Base-by-base conservation (phyloP, 2,113 vertebrate genomes). In the Mastomys natalensis region DNA sequence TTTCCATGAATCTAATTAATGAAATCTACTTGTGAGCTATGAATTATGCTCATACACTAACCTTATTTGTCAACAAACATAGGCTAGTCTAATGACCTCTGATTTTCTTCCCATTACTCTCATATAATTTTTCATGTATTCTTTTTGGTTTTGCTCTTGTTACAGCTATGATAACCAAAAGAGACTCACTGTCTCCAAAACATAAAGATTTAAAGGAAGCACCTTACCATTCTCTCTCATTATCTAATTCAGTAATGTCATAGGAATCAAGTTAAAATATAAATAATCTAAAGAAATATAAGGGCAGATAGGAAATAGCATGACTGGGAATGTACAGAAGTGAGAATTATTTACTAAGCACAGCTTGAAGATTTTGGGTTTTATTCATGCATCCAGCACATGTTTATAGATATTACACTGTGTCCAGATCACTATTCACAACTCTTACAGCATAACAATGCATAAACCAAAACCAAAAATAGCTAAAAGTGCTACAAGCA, bases 251-350 rank as follows among this genome's bases (percentile, higher is more conserved):
- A 94, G 10, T 70, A 62, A 15, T 19, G 10, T 80, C 17, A 78
- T n/a, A 58, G 21, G 10, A 91, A 92, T 60, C 62, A 40, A 94
- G 93, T 64, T 70, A 3, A 4, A 77, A 34, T 62, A 40, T n/a
- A 72, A 55, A 24, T 90, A 74, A 85, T 66, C 13, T 93, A 87
- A 82, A 95, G 12, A 90, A 76, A 64, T 64, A 74, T 51, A 91
- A 3, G 22, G 26, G 37, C n/a, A 34, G 31, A 3, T 80, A 85
- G 8, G 40, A 93, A 86, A 85, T 78, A 64, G 22, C 8, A 66
- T 73, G 72, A 45, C 48, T 2, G 84, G 55, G 87, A 80, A 94
- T 40, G 66, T 68, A 60, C 74, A 87, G 51, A 48, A 77, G 12
- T 73, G 53, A 40, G 7, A 45, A 87, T 24, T 4, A 58, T 94